Evolutionary conservation across 1,140 invertebrate species (phyloP), one percentile per base, ranked within the genome.

Genomic region (Phymastichus coffea): DNA sequence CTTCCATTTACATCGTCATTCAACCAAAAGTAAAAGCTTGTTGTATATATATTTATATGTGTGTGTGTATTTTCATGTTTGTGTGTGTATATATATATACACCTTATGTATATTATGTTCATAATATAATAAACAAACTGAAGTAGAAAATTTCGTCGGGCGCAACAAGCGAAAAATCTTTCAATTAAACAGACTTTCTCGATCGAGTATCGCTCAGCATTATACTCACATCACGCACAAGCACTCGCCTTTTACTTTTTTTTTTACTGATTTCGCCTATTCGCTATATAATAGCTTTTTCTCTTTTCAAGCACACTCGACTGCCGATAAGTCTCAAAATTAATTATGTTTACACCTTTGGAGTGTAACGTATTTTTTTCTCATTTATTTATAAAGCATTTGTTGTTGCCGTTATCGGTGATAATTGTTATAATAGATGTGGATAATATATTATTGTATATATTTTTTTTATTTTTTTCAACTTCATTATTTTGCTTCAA

Each of bases 11-110:
- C 46, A 57, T 56, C 52, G 57, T 43, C 52, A 47, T 63, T 57
- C 47, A 48, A 61, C 47, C 7, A 63, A 65, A 66, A 65, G 38
- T 57, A 63, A 46, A 59, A 53, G 37, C 41, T 53, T 59, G 52
- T 62, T 57, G n/a, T 28, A 17, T 26, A 15, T 56, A 10, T 37
- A 37, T 35, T 26, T 26, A 12, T 28, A 35, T 25, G 23, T 44
- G 25, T 46, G 22, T 58, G 30, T 53, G 12, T 14, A 17, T 28
- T 19, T 51, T n/a, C 58, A 22, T 33, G 30, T 62, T 52, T 66
- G 51, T 52, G 25, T 63, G 25, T 51, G 22, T 38, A 15, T 37
- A 8, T 51, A 51, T 48, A 3, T 53, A 41, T 15, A 17, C 41
- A 22, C 14, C 20, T 38, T n/a, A 48, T 7, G 19, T n/a, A 25